Evolutionary conservation across 2,113 vertebrate species (phyloP).

Genomic region (Heptranchias perlo): DNA sequence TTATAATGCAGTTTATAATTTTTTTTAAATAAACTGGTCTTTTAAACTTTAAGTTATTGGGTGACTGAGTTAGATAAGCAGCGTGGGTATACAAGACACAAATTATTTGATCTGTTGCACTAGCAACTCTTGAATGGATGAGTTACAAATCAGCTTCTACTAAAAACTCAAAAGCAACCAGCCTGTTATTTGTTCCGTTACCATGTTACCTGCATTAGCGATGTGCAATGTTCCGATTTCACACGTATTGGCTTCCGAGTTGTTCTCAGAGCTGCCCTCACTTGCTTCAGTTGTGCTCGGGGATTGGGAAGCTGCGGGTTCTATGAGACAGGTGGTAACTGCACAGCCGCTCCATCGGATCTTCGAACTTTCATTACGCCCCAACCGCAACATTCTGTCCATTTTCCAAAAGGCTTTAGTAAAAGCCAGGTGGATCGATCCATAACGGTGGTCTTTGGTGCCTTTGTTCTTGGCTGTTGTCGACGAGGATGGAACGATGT

Average conservation of each 20-base stretch:
- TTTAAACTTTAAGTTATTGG: background rate
- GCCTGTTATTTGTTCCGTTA: background rate
- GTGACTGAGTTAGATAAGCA: background rate
- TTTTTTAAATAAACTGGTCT: background rate
- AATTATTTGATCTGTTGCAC: background rate
- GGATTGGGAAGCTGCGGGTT: conserved; percentile 35
- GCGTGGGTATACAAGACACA: background rate
- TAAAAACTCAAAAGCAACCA: background rate
- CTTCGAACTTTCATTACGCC: conserved; percentile 53
- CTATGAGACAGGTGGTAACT: conserved; percentile 51
- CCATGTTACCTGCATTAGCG: conserved; percentile 50
- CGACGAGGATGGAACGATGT: background rate
- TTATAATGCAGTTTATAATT: no score
- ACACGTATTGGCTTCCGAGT: background rate
- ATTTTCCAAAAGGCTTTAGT: conserved; percentile 58
- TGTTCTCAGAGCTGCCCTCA: no score
- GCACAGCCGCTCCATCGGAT: conserved; percentile 58
- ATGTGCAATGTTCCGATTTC: conserved; percentile 50
- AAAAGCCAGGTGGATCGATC: conserved; percentile 51
- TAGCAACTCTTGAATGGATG: background rate
- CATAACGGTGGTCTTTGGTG: background rate
- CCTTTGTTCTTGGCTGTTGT: background rate
- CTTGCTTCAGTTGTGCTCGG: background rate
- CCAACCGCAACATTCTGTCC: conserved; percentile 55
- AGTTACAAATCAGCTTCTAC: background rate